Base-by-base conservation (phyloP, 1,140 invertebrate genomes). In the Trichomalopsis sarcophagae region DNA sequence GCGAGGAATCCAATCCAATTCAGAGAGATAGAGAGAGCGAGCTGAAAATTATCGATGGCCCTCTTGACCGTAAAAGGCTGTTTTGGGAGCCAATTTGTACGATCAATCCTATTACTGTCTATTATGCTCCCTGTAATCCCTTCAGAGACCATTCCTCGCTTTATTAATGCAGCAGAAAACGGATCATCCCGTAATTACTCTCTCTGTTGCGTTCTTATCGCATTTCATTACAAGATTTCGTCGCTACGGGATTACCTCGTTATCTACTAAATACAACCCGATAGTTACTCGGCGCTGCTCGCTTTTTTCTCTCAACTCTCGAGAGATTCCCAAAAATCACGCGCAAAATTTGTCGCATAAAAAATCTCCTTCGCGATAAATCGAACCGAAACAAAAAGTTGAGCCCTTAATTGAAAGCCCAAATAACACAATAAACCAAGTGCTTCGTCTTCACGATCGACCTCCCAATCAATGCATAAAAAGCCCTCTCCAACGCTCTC, bases 91-190 rank as follows among this genome's bases (percentile, higher is more conserved):
- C 36, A 75, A 75, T 75, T 44, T 75, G 74, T 44, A 36, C 36
- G 74, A 75, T 36, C 74, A 44, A 75, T 75, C 36, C 74, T 75
- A 75, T 75, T 27, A 44, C 23, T 44, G 21, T 75, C 74, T 33
- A 75, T 75, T 75, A 75, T 75, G 21, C 74, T 11, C 36, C 36
- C 36, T 44, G 74, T 75, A 40, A 75, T 75, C 74, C 36, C 74
- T 36, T 75, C 14, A 44, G 36, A 44, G 74, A 75, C 7, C 71
- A 74, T 74, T 75, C 36, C 40, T 75, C 36, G 21, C 40, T 40
- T 75, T 75, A 75, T 36, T 75, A 33, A 75, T 75, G 74, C 33
- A 44, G 33, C 74, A 33, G 17, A 73, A n/a, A 73, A 36, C 27
- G 74, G 74, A 33, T 75, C 40, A 33, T 75, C 33, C 36, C 17